Evolutionary conservation across 2,797 vertebrate genomes (phyloP).

Genomic region (Danio albolineatus): DNA sequence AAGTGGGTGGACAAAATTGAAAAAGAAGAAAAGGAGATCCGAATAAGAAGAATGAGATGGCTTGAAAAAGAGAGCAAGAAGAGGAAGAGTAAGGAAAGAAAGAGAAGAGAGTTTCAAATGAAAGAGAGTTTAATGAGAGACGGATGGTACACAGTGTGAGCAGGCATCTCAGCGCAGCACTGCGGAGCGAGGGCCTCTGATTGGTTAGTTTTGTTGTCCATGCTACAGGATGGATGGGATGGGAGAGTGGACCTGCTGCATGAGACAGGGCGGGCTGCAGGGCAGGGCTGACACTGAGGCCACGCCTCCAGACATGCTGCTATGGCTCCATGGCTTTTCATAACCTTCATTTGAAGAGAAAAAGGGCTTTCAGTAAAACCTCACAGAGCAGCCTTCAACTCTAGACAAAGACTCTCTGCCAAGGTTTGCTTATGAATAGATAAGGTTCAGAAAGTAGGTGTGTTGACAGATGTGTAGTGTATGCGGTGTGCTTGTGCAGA

Average conservation of each 20-base stretch:
- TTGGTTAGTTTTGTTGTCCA: conserved; percentile 90
- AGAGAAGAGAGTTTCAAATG: conserved; percentile 23
- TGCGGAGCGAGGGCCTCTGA: conserved; percentile 74
- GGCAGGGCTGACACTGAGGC: conserved; percentile 88
- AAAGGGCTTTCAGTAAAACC: conserved; percentile 87
- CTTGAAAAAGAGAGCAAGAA: conserved; percentile 9
- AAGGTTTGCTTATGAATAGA: conserved; percentile 56
- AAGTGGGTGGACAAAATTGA: not conserved
- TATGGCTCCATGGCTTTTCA: conserved; percentile 93
- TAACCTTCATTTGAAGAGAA: conserved; percentile 92
- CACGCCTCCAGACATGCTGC: conserved; percentile 88
- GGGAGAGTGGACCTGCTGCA: conserved; percentile 90
- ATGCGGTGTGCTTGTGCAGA: conserved; percentile 45
- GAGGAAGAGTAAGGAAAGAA: conserved; percentile 34
- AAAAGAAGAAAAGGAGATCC: no score
- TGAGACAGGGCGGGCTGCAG: conserved; percentile 90
- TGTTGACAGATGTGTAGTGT: conserved; percentile 41
- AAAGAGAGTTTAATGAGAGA: conserved; percentile 54
- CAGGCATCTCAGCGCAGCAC: conserved; percentile 81
- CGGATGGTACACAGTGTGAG: conserved; percentile 74
- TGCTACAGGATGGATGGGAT: conserved; percentile 92
- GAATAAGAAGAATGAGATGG: conserved; percentile 47
- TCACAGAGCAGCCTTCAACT: conserved; percentile 86
- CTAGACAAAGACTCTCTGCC: conserved; percentile 62
- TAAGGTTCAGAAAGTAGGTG: not conserved